phyloP scores from a whole-genome alignment of 1,140 invertebrate species.

The Dinoponera quadriceps region DNA sequence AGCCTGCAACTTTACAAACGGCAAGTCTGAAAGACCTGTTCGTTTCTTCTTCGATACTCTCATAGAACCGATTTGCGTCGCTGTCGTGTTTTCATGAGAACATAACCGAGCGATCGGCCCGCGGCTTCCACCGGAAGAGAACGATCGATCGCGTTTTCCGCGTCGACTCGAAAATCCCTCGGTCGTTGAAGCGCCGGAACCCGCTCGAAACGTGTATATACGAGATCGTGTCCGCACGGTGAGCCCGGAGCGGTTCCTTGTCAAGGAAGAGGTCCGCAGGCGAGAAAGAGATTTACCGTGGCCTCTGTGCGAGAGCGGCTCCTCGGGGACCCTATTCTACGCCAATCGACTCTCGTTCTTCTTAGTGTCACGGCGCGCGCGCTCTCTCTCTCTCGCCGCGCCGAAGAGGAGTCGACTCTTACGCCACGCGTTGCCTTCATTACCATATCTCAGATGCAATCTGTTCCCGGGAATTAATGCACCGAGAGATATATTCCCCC shows the following conservation, averaged over 20 bases:
- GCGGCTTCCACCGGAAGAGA: no score
- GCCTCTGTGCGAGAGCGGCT: slow-evolving; percentile 62
- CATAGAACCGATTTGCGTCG: no score
- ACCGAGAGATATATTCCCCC: slow-evolving; percentile 81
- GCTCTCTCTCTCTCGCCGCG: slow-evolving; percentile 63
- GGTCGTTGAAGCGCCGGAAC: no score
- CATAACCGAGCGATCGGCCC: no score
- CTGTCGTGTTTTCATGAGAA: no score
- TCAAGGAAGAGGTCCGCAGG: slow-evolving; percentile 79
- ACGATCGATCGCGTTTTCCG: no score
- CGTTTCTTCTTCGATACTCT: no score
- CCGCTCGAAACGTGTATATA: slow-evolving; percentile 61
- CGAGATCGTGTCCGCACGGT: slow-evolving; percentile 64
- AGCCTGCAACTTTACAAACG: no score
- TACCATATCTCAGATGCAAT: slow-evolving; percentile 85
- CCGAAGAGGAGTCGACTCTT: slow-evolving; percentile 80
- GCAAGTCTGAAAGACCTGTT: no score
- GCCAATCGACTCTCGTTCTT: slow-evolving; percentile 83
- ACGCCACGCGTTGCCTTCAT: slow-evolving; percentile 85
- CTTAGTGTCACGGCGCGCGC: slow-evolving; percentile 82
- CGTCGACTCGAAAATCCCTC: no score
- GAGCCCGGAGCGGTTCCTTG: slow-evolving; percentile 65
- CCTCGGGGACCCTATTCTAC: slow-evolving; percentile 79
- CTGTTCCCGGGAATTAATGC: slow-evolving; percentile 83
- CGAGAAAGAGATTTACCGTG: slow-evolving; percentile 84